Conservation (phyloP, 2,797 vertebrate species). For the Leptodactylus fallax region DNA sequence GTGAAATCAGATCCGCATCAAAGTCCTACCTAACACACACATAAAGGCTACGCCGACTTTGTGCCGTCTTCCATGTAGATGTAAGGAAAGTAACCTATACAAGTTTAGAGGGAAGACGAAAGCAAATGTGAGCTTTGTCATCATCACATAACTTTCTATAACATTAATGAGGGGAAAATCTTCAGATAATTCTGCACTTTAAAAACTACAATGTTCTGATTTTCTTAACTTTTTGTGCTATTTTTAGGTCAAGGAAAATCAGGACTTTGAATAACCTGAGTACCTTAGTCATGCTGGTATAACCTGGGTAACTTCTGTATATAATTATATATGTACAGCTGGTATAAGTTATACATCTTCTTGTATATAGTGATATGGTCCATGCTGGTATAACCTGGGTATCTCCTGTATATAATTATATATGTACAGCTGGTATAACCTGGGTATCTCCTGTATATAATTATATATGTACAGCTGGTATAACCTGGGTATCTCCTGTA, state of each 20-base stretch:
- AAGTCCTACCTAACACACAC: slow-evolving; percentile 17
- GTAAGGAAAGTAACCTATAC: neutral
- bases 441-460: too few relatives aligned
- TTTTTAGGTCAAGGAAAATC: neutral
- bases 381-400: too few relatives aligned
- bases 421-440: too few relatives aligned
- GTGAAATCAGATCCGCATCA: slow-evolving; percentile 27
- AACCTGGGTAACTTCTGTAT: neutral
- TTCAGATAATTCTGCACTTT: neutral
- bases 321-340: neutral
- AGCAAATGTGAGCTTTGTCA: neutral
- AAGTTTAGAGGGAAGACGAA: neutral
- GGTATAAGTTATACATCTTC: neutral
- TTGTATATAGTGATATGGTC: too few relatives aligned
- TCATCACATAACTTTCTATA: neutral
- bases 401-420: too few relatives aligned
- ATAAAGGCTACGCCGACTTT: slow-evolving; percentile 6
- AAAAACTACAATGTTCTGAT: neutral
- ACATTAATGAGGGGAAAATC: slow-evolving; percentile 7
- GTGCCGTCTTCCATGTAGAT: neutral
- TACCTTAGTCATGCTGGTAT: neutral
- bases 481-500: too few relatives aligned
- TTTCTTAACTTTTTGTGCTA: too few relatives aligned
- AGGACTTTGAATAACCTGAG: neutral
- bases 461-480: too few relatives aligned